Conservation (phyloP, 2,888 invertebrate genomes). For the Melanostoma mellinum region DNA sequence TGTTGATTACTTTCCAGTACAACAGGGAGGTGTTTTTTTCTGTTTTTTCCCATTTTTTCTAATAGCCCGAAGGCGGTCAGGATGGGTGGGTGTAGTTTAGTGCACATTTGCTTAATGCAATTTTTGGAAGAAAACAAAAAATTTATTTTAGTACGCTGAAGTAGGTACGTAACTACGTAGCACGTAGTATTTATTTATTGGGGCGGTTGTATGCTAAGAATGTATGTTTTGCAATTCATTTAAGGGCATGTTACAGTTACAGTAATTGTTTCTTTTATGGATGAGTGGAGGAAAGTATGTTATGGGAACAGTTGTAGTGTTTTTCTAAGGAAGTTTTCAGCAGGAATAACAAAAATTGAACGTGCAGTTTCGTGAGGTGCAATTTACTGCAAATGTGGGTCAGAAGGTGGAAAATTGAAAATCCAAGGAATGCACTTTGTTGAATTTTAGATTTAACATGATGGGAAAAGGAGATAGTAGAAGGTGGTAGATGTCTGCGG, state of each 20-base stretch:
- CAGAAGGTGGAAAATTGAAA: background rate
- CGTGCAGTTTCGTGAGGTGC: background rate
- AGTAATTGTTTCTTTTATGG: constrained; percentile 3
- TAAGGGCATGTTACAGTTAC: constrained; percentile 28
- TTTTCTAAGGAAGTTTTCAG: background rate
- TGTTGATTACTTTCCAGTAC: constrained; percentile 63
- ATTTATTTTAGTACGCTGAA: background rate
- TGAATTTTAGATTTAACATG: too few species aligned
- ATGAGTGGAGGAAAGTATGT: constrained; percentile 7
- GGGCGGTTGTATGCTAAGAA: background rate
- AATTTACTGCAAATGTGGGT: background rate
- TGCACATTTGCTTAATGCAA: constrained; percentile 57
- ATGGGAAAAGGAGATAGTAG: too few species aligned
- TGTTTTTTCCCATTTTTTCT: constrained; percentile 6
- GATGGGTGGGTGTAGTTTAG: constrained; percentile 23
- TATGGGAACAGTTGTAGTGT: constrained; percentile 9
- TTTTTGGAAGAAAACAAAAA: constrained; percentile 40
- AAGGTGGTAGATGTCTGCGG: too few species aligned
- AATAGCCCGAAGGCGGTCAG: constrained; percentile 50
- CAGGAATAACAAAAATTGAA: too few species aligned
- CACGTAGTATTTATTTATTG: constrained; percentile 4
- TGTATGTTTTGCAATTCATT: constrained; percentile 24
- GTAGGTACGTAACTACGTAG: constrained; percentile 5
- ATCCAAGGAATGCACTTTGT: background rate
- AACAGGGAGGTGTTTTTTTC: constrained; percentile 17